Base-by-base conservation (phyloP, 2,113 vertebrate species). In the Tragelaphus imberbis region DNA sequence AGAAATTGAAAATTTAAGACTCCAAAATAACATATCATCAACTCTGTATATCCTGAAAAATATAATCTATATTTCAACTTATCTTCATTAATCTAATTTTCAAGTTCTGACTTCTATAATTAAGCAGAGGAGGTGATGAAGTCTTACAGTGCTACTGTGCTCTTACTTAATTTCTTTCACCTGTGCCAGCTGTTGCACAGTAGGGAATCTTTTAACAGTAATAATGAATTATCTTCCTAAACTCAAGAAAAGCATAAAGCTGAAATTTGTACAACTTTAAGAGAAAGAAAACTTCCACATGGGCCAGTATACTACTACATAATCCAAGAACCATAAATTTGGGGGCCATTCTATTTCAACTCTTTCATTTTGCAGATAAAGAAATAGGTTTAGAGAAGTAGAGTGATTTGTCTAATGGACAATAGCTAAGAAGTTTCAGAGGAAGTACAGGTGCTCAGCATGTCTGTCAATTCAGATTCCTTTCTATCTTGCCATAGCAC, bases 81-180 rank as follows among this genome's bases (percentile, higher is more conserved):
- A 92, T 75, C 96, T 92, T 97, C 96, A 84, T 88, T 92, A 86
- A 92, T 95, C 85, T 97, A 77, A 91, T 94, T 96, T 96, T 92
- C 59, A 91, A 86, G 82, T 84, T 96, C 94, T 96, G 81, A 95
- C 75, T 97, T 97, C 84, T 97, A 40, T 97, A 98, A 97, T 97
- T 97, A 97, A 92, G 92, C 85, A 89, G 94, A 94, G 65, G 86
- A 89, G 59, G 90, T 92, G 94, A 97, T 95, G 90, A 91, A 88
- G 36, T 84, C 87, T 95, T 88, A 47, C 1, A 49, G 30, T 47
- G 55, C 53, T 86, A 49, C 25, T 58, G 36, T 56, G 16, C 49
- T 84, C 51, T 87, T 85, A 47, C 68, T 96, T 97, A 95, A 98
- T 97, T 97, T 97, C 82, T 96, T 79, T 97, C 93, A 98, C 95